Percentiles rank a stretch among this genome's conserved stretches.
Evolutionary conservation across 1,140 invertebrate species (phyloP).

Genomic region (Drosophila serrata): DNA sequence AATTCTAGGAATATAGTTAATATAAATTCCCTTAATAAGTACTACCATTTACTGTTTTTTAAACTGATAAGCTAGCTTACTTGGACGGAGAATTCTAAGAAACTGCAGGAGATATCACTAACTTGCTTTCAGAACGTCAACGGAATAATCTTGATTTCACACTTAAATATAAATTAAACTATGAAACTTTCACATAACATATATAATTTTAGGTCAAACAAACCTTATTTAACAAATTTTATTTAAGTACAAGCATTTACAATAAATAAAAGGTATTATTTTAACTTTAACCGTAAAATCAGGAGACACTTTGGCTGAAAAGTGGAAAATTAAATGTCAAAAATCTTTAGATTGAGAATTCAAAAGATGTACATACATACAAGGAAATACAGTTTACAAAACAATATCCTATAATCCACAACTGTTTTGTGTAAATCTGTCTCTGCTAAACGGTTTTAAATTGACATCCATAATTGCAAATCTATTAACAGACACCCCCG

Average conservation of each 20-base stretch:
- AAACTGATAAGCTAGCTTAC: background rate
- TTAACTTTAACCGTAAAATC: too few relatives aligned
- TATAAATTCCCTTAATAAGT: background rate
- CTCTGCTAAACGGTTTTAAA: conserved; percentile 23
- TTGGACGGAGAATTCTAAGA: background rate
- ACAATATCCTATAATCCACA: conserved; percentile 1
- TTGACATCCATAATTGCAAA: conserved; percentile 27
- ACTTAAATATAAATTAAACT: background rate
- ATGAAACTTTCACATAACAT: background rate
- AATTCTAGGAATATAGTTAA: background rate
- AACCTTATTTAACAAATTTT: background rate
- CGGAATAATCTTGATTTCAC: background rate
- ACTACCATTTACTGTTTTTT: background rate
- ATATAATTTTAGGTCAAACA: background rate
- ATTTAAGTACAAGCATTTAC: background rate
- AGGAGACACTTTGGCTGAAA: too few relatives aligned
- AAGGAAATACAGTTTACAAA: background rate
- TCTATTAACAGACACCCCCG: conserved; percentile 34
- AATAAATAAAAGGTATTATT: too few relatives aligned
- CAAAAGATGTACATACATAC: too few relatives aligned
- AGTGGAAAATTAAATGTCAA: conserved; percentile 3
- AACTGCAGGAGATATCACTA: background rate
- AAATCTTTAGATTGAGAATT: background rate
- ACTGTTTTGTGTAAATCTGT: conserved; percentile 26
- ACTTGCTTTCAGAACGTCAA: background rate